These are phyloP conservation scores for Myotis myotis DNA, from an alignment of 2,797 vertebrate species.

Conservation along the genomic window DNA sequence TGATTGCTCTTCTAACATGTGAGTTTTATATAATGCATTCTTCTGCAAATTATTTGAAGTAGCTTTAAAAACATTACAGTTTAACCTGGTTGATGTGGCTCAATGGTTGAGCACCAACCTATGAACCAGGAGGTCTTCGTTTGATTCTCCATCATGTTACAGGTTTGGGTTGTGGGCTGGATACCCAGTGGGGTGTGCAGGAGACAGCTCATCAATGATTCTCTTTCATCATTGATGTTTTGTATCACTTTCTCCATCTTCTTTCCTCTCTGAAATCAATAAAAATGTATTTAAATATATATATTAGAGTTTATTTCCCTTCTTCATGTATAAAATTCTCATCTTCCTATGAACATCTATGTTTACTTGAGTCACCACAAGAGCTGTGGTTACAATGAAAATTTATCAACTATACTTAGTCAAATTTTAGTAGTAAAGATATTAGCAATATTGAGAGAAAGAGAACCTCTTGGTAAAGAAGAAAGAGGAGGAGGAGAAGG, in stretches of 20 bases:
- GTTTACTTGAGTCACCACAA: background rate
- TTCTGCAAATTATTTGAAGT: background rate
- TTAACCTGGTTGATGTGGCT: too few species aligned
- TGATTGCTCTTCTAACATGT: background rate
- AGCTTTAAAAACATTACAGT: background rate
- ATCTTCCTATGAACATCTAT: background rate
- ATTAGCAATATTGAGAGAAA: background rate
- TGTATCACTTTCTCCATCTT: too few species aligned
- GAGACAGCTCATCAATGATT: too few species aligned
- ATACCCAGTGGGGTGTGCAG: too few species aligned
- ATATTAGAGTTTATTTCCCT: background rate
- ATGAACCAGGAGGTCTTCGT: too few species aligned
- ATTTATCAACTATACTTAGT: background rate
- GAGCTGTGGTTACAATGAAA: background rate
- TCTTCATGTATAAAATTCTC: background rate
- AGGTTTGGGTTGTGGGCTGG: too few species aligned
- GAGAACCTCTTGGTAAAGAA: background rate
- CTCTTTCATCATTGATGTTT: too few species aligned
- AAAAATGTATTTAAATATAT: too few species aligned
- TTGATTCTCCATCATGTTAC: too few species aligned
- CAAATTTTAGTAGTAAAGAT: background rate
- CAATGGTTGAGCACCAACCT: too few species aligned
- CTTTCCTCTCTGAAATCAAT: too few species aligned
- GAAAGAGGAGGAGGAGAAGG: rapidly evolving
- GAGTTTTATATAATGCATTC: background rate